Evolutionary conservation across 1,140 invertebrate genomes (phyloP).

Genomic region (Papilio helenus): DNA sequence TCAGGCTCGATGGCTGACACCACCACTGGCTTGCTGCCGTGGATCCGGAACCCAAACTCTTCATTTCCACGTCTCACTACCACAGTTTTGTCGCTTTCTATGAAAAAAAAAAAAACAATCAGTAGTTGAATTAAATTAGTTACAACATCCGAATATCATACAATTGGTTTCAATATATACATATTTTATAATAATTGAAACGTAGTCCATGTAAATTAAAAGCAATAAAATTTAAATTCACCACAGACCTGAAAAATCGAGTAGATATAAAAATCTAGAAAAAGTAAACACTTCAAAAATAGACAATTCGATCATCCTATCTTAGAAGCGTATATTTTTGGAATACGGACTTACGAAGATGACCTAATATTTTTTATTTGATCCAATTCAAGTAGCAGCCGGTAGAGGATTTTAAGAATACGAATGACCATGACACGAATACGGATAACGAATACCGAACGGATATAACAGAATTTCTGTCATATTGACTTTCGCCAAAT

Average conservation of each 20-base stretch:
- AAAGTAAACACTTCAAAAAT: constrained; percentile 26
- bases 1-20: constrained; percentile 97
- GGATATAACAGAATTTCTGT: constrained; percentile 51
- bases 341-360: constrained; percentile 34
- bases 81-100: constrained; percentile 94
- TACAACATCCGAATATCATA: too few species aligned
- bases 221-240: background rate
- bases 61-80: constrained; percentile 91
- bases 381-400: constrained; percentile 41
- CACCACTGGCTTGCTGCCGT: constrained; percentile 97
- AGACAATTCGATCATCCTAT: constrained; percentile 1
- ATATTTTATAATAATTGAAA: background rate
- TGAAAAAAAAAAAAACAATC: constrained; percentile 44
- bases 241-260: background rate
- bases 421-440: constrained; percentile 64
- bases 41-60: constrained; percentile 97
- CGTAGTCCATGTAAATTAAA: background rate
- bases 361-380: constrained; percentile 38
- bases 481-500: constrained; percentile 60
- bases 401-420: constrained; percentile 57
- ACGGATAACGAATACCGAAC: constrained; percentile 51
- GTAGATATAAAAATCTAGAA: background rate
- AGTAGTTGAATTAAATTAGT: background rate
- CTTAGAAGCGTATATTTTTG: constrained; percentile 13
- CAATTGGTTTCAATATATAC: too few species aligned